phyloP scores from a whole-genome alignment of 2,888 invertebrate genomes.

The Agriopis leucophaearia region DNA sequence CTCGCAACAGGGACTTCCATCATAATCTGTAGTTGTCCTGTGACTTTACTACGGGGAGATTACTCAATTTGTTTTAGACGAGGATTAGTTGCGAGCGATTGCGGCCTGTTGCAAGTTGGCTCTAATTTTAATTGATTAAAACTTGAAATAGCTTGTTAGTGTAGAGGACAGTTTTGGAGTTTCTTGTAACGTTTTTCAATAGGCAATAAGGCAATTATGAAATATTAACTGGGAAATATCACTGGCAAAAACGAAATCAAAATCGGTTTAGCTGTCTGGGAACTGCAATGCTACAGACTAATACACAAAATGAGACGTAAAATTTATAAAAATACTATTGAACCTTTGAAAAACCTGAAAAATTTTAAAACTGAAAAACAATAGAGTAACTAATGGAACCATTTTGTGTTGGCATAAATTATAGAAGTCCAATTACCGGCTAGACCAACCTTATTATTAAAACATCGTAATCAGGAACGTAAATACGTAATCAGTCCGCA shows the following conservation, averaged over 20 bases:
- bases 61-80: slow-evolving; percentile 35
- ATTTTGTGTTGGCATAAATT: neutral
- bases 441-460: slow-evolving; percentile 15
- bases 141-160: neutral
- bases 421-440: slow-evolving; percentile 5
- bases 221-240: too few species aligned
- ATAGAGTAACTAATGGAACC: too few species aligned
- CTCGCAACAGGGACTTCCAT: slow-evolving; percentile 23
- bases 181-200: too few species aligned
- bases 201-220: too few species aligned
- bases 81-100: slow-evolving; percentile 22
- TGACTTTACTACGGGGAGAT: slow-evolving; percentile 28
- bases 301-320: too few species aligned
- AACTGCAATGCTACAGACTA: too few species aligned
- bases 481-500: slow-evolving; percentile 25
- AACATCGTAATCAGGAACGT: slow-evolving; percentile 14
- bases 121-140: slow-evolving; percentile 22
- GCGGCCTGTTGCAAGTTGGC: slow-evolving; percentile 12
- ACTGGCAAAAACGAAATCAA: too few species aligned
- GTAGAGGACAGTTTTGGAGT: neutral
- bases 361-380: too few species aligned
- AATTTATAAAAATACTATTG: too few species aligned
- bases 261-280: too few species aligned
- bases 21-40: slow-evolving; percentile 32
- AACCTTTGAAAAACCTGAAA: too few species aligned